phyloP scores from a whole-genome alignment of 2,113 vertebrate genomes.

The Halichoeres trimaculatus region DNA sequence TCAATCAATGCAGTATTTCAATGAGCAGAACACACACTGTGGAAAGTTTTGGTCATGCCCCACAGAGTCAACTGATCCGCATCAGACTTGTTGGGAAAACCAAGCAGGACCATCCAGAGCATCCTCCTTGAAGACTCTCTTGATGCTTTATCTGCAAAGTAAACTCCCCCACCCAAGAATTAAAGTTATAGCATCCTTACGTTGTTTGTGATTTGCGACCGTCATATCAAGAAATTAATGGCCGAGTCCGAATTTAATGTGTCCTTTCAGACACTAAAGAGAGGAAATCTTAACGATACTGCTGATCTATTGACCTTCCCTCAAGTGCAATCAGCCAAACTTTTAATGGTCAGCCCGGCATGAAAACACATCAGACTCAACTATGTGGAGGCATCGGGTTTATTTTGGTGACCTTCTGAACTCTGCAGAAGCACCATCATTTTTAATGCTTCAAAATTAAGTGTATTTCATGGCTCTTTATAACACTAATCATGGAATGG shows the following conservation, averaged over 20 bases:
- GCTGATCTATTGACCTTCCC: constrained; percentile 8
- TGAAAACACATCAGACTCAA: not conserved
- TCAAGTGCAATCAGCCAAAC: not conserved
- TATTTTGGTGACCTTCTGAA: constrained; percentile 9
- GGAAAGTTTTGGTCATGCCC: too few relatives aligned
- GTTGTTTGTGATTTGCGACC: constrained; percentile 24
- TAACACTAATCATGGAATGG: not conserved
- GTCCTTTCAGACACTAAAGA: not conserved
- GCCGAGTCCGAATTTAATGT: not conserved
- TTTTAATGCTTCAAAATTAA: not conserved
- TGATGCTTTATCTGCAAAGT: not conserved
- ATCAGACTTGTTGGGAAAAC: too few relatives aligned
- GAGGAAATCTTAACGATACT: not conserved
- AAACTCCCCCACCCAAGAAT: not conserved
- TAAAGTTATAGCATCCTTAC: not conserved
- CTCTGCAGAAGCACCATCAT: not conserved
- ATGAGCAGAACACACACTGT: too few relatives aligned
- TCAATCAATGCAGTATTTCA: too few relatives aligned
- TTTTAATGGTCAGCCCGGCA: not conserved
- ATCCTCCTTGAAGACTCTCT: not conserved
- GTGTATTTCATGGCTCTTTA: not conserved
- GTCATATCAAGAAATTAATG: not conserved
- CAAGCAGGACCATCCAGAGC: too few relatives aligned
- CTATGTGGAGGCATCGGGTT: not conserved
- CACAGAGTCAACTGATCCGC: too few relatives aligned